Percentiles rank a stretch among this genome's conserved stretches.
These are phyloP conservation scores for Gryon sp. DNA, from an alignment of 1,140 invertebrate genomes.

Conservation along the genomic window DNA sequence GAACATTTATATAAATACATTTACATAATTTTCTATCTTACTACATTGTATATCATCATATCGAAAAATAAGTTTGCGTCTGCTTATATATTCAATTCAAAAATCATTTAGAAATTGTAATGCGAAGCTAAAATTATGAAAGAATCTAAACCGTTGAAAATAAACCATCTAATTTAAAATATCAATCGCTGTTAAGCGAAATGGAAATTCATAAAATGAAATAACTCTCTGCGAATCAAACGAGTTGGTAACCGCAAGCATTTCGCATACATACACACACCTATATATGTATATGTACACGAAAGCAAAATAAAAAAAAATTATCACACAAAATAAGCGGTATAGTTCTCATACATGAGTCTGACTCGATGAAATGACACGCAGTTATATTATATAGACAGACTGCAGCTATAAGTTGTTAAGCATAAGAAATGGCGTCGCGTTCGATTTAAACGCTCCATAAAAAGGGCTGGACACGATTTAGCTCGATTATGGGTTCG, in stretches of 20 bases:
- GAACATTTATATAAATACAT: too few relatives aligned
- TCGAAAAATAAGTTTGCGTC: too few relatives aligned
- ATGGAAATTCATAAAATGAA: conserved; percentile 52
- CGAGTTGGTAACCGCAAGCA: conserved; percentile 42
- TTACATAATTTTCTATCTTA: too few relatives aligned
- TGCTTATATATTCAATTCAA: too few relatives aligned
- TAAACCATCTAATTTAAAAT: neutral
- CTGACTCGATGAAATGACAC: conserved; percentile 6
- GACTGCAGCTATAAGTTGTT: conserved; percentile 33
- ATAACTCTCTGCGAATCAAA: conserved; percentile 34
- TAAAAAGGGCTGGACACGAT: conserved; percentile 75
- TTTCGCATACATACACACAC: conserved; percentile 19
- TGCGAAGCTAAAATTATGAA: conserved; percentile 3
- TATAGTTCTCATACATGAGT: conserved; percentile 41
- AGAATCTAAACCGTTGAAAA: neutral
- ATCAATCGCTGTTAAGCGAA: conserved; percentile 26
- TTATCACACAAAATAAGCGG: conserved; percentile 13
- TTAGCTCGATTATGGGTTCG: conserved; percentile 72
- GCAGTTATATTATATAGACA: neutral
- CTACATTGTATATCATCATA: too few relatives aligned
- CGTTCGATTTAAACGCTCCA: conserved; percentile 69
- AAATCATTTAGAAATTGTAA: too few relatives aligned
- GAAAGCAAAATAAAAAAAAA: too few relatives aligned
- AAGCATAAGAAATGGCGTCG: conserved; percentile 36
- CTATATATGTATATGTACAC: too few relatives aligned